These are phyloP conservation scores for Drosophila yooni DNA, from an alignment of 2,888 invertebrate genomes.

Conservation along the genomic window DNA sequence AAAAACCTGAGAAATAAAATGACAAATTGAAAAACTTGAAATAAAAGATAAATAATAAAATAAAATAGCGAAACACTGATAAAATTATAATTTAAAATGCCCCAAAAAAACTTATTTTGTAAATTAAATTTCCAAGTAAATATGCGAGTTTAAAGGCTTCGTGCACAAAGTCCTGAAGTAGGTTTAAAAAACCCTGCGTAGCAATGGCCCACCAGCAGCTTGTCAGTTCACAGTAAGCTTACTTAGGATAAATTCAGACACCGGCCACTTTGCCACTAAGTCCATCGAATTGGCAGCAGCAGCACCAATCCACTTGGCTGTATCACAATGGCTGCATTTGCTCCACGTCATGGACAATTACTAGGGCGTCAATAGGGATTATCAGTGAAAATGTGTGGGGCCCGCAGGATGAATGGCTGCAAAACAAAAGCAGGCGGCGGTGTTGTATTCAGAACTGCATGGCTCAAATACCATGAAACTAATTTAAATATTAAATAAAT, in stretches of 20 bases:
- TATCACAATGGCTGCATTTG: conserved; percentile 37
- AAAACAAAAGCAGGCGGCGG: conserved; percentile 6
- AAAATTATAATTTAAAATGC: too few relatives aligned
- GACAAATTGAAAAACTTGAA: background rate
- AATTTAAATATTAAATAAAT: conserved; percentile 79
- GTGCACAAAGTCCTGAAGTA: background rate
- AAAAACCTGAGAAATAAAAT: too few relatives aligned
- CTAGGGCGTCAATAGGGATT: conserved; percentile 57
- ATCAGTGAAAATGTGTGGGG: conserved; percentile 34
- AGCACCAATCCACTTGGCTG: conserved; percentile 8
- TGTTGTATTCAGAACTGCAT: conserved; percentile 50
- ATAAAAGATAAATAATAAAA: background rate
- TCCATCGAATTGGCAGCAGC: conserved; percentile 37
- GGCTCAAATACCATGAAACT: conserved; percentile 57
- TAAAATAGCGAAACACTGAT: background rate
- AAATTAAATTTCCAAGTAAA: background rate
- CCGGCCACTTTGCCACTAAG: conserved; percentile 22
- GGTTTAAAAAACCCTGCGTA: background rate
- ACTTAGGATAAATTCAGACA: conserved; percentile 10
- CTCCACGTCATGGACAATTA: conserved; percentile 57
- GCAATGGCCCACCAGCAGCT: conserved; percentile 11
- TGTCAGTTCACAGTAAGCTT: conserved; percentile 31
- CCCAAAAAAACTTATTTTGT: accelerated
- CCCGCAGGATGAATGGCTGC: conserved; percentile 31
- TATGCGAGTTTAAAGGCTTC: background rate